A percentile compares a stretch with the other conserved stretches of the same genome.
These are phyloP conservation scores for Megaceryle maxima DNA, from an alignment of 2,113 vertebrate species.

Conservation along the genomic window DNA sequence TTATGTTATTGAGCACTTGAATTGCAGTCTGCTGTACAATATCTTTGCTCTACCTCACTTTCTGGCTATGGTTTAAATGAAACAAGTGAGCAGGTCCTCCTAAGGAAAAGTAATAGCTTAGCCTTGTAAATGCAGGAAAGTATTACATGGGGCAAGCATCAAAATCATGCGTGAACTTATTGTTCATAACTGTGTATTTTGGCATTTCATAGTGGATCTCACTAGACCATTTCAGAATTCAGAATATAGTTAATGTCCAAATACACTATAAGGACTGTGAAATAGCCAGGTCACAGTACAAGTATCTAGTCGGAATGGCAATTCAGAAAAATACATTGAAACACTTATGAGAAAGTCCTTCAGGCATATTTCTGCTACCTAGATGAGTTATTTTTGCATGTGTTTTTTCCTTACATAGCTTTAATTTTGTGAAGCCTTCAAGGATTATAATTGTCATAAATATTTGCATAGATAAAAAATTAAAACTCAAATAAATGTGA, in stretches of 20 bases:
- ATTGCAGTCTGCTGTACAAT: neutral
- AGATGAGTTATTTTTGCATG: neutral
- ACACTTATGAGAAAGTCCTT: neutral
- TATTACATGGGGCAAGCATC: neutral
- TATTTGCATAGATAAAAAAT: slow-evolving; percentile 55
- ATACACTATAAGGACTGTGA: neutral
- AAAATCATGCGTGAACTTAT: neutral
- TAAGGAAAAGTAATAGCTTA: neutral
- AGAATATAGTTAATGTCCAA: neutral
- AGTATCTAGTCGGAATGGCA: neutral
- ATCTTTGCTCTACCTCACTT: neutral
- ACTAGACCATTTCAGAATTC: neutral
- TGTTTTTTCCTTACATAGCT: neutral
- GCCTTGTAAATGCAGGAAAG: neutral
- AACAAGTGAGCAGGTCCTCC: neutral
- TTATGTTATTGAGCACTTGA: neutral
- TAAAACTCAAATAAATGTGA: slow-evolving; percentile 44
- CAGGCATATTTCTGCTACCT: neutral
- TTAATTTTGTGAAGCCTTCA: neutral
- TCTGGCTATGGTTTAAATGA: neutral
- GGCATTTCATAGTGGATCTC: neutral
- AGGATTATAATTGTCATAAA: neutral
- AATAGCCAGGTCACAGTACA: neutral
- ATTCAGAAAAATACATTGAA: neutral
- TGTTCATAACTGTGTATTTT: neutral